These are phyloP conservation scores for Drosophila nigromelanica DNA, from an alignment of 1,140 invertebrate species.

Conservation along the genomic window DNA sequence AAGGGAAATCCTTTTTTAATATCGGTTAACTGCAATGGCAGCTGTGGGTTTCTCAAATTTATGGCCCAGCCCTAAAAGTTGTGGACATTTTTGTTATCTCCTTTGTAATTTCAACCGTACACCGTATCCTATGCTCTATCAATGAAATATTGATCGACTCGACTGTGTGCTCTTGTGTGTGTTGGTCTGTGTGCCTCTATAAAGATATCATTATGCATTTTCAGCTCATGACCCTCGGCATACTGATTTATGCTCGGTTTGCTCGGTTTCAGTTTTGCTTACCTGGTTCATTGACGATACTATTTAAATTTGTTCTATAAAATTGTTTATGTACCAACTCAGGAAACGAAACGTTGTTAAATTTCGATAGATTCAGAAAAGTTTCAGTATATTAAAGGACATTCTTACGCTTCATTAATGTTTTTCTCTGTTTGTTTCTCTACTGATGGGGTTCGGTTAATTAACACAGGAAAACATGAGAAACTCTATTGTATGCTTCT, in stretches of 20 bases:
- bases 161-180: background rate
- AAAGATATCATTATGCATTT: conserved; percentile 76
- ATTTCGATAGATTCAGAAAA: conserved; percentile 2
- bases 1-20: conserved; percentile 80
- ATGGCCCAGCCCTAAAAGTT: conserved; percentile 60
- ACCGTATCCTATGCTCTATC: conserved; percentile 57
- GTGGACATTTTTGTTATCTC: conserved; percentile 76
- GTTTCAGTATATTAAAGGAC: conserved; percentile 71
- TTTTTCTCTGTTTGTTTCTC: too few species aligned
- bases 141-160: conserved; percentile 76
- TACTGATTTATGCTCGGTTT: conserved; percentile 73
- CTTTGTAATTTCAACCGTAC: conserved; percentile 22
- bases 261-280: conserved; percentile 14
- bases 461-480: background rate
- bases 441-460: conserved; percentile 36
- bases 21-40: conserved; percentile 45
- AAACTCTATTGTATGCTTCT: too few species aligned
- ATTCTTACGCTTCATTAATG: conserved; percentile 52
- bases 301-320: conserved; percentile 74
- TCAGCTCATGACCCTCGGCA: conserved; percentile 19
- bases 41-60: conserved; percentile 55
- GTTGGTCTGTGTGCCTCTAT: conserved; percentile 34
- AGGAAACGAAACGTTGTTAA: conserved; percentile 37
- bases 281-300: conserved; percentile 31
- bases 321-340: conserved; percentile 52